Conservation (phyloP, 2,797 vertebrate species). For the Schizopygopsis malacanthus region DNA sequence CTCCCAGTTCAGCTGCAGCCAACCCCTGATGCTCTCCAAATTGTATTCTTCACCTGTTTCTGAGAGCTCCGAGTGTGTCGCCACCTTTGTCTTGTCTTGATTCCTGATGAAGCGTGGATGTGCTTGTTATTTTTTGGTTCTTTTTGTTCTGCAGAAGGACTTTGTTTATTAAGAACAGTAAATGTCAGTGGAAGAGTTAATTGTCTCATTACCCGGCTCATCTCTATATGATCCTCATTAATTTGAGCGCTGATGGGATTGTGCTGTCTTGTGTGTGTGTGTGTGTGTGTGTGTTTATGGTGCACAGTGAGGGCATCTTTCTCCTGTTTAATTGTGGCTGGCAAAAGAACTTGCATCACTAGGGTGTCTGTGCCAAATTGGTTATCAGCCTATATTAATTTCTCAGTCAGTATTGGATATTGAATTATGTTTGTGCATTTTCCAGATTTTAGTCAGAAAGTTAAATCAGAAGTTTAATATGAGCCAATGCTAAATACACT, state of each 20-base stretch:
- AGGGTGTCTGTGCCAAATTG: not conserved
- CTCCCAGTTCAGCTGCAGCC: conserved; percentile 53
- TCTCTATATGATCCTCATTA: conserved; percentile 66
- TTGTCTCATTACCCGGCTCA: conserved; percentile 65
- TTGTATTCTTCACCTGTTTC: conserved; percentile 64
- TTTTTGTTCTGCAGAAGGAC: conserved; percentile 28
- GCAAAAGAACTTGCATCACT: not conserved
- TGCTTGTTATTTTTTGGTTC: conserved; percentile 12
- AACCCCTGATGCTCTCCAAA: conserved; percentile 62
- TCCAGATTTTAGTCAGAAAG: too few species aligned
- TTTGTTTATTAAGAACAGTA: conserved; percentile 61
- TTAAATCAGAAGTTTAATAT: too few species aligned
- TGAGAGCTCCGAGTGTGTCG: not conserved
- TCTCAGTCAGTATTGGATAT: not conserved
- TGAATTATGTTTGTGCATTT: not conserved
- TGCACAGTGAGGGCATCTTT: conserved; percentile 7
- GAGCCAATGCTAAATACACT: not conserved
- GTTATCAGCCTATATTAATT: not conserved
- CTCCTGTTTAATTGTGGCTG: not conserved
- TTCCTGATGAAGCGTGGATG: conserved; percentile 31
- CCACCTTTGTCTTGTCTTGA: not conserved
- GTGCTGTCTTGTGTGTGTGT: conserved; percentile 42
- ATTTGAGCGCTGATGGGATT: conserved; percentile 65
- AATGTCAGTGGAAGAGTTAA: conserved; percentile 66
- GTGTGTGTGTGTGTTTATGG: conserved; percentile 18